These are phyloP conservation scores for Zaprionus lachaisei DNA, from an alignment of 1,140 invertebrate species.

Conservation along the genomic window DNA sequence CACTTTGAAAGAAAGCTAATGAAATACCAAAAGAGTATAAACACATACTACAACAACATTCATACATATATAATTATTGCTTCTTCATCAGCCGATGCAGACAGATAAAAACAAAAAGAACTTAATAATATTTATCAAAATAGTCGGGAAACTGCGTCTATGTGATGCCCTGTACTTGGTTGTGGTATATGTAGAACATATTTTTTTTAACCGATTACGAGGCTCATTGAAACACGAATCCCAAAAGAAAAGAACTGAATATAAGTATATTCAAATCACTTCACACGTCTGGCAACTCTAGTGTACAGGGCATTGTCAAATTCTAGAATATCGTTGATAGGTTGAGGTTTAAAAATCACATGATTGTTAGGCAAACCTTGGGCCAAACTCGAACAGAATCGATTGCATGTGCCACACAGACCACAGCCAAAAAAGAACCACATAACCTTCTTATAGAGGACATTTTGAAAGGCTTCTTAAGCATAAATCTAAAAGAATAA, in stretches of 20 bases:
- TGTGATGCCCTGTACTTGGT: conserved; percentile 51
- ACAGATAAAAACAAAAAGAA: conserved; percentile 3
- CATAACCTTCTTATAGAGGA: conserved; percentile 12
- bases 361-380: conserved; percentile 2
- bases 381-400: conserved; percentile 17
- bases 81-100: conserved; percentile 35
- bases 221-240: not conserved
- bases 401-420: conserved; percentile 16
- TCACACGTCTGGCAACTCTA: conserved; percentile 14
- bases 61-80: conserved; percentile 28
- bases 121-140: conserved; percentile 41
- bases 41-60: not conserved
- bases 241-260: not conserved
- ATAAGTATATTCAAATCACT: not conserved
- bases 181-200: not conserved
- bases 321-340: not conserved
- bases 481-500: conserved; percentile 1
- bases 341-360: conserved; percentile 7
- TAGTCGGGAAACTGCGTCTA: conserved; percentile 51
- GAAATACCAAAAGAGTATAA: conserved; percentile 12
- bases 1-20: not conserved
- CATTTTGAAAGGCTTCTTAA: conserved; percentile 8
- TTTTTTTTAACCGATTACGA: not conserved
- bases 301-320: conserved; percentile 7
- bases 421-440: conserved; percentile 36